phyloP scores from a whole-genome alignment of 2,888 invertebrate species.

The Ferrisia virgata region DNA sequence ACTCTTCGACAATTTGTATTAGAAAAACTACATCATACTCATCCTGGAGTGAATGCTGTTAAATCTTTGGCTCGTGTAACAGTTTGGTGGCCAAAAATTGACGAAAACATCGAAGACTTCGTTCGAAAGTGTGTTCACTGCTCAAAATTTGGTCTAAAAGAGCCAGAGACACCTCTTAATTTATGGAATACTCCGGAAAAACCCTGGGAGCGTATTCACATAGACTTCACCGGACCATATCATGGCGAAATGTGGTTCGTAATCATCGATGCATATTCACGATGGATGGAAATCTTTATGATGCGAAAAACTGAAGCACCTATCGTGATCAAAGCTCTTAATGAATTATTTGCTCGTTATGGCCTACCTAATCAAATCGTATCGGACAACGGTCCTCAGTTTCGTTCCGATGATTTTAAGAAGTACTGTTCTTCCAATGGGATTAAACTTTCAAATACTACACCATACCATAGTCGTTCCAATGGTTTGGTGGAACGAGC shows the following conservation, averaged over 20 bases:
- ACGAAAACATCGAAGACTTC: slow-evolving; percentile 47
- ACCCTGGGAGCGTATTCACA: slow-evolving; percentile 49
- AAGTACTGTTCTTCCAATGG: slow-evolving; percentile 45
- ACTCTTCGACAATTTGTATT: background rate
- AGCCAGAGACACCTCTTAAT: slow-evolving; percentile 47
- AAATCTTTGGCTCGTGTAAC: slow-evolving; percentile 49
- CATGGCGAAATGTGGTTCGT: slow-evolving; percentile 49
- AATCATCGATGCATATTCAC: slow-evolving; percentile 40
- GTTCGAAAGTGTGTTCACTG: slow-evolving; percentile 48
- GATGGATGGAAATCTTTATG: slow-evolving; percentile 49
- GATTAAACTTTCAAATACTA: slow-evolving; percentile 46
- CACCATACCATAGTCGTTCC: slow-evolving; percentile 47
- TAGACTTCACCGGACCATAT: slow-evolving; percentile 49
- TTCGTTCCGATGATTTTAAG: slow-evolving; percentile 46
- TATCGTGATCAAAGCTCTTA: background rate
- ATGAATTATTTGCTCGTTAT: background rate
- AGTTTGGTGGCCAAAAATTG: slow-evolving; percentile 48
- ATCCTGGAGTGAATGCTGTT: slow-evolving; percentile 49
- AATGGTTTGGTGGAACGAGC: slow-evolving; percentile 49
- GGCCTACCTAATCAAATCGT: background rate
- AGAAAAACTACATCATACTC: slow-evolving; percentile 41
- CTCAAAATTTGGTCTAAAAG: slow-evolving; percentile 46
- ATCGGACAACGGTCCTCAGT: slow-evolving; percentile 41
- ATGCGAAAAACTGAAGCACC: slow-evolving; percentile 28
- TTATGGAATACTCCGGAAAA: slow-evolving; percentile 49